Base-by-base conservation (phyloP, 2,888 invertebrate species). In the Hypomecis atomaria region DNA sequence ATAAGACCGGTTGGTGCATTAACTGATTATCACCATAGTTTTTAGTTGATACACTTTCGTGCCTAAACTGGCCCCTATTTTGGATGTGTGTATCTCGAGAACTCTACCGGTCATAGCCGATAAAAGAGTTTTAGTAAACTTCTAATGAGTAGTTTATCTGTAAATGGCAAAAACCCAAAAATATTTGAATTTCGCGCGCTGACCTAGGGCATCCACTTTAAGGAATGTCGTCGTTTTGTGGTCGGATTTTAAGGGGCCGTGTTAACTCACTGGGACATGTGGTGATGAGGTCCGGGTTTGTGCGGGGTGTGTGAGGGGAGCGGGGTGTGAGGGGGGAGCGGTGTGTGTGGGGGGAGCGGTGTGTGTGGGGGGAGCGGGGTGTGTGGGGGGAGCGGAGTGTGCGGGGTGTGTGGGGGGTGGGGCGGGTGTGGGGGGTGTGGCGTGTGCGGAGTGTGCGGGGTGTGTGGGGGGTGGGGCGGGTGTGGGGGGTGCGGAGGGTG, bases 211-310 rank as follows among this genome's bases (percentile, higher is more conserved):
- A 23, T 23, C 23, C 23, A 23, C 23, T 3, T 23, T 23, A 3
- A 23, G 3, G 23, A 23, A 3, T 23, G 23, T 23, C 23, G 23
- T 23, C 23, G 23, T 23, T 23, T 23, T 23, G 23, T 23, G 3
- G 23, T 23, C 23, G 3, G 23, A 1, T n/a, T 43, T 43, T 10
- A 43, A 11, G 6, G 37, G 2, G 11, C 0, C 2, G 42, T 23
- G 43, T 33, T 42, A 7, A 33, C 47, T 79, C 74, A 85, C 76
- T 86, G 81, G 42, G 78, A 82, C 79, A 82, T 78, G 50, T 79
- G 78, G 5, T 75, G 83, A 34, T 77, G 79, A 56, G 71, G 66
- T 0, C 52, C 67, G 4, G 68, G 53, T 2, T 70, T 55, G 7
- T 71, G 48, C 57, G 67, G 67, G 48, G 69, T 60, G 54, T 61